phyloP scores from a whole-genome alignment of 2,113 vertebrate genomes.

The Cynocephalus volans region DNA sequence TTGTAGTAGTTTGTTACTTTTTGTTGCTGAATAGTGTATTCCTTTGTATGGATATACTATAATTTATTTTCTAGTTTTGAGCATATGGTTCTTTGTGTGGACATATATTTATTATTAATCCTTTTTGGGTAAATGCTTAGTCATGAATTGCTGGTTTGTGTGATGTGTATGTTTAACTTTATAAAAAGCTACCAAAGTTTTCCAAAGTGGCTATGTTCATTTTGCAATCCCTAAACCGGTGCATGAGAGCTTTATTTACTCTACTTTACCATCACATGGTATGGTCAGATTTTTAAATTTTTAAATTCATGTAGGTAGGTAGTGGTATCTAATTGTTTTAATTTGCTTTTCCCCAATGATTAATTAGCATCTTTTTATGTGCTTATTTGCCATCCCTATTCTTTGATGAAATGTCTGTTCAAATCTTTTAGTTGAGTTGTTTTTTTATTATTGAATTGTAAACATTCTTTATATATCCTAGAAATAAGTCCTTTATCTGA shows the following conservation, averaged over 20 bases:
- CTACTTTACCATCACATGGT: not conserved
- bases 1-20: not conserved
- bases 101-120: not conserved
- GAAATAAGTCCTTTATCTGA: not conserved
- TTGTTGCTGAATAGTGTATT: not conserved
- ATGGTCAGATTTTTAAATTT: constrained; percentile 17
- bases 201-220: not conserved
- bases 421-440: not conserved
- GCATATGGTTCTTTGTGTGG: not conserved
- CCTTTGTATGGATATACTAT: not conserved
- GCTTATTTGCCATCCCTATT: not conserved
- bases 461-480: not conserved
- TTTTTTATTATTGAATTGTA: not conserved
- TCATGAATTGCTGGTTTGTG: not conserved
- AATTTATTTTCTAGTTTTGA: not conserved
- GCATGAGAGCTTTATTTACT: not conserved
- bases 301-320: not conserved
- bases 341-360: not conserved
- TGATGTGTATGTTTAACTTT: not conserved
- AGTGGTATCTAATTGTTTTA: not conserved
- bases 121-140: not conserved
- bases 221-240: not conserved
- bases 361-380: not conserved
- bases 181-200: not conserved
- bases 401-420: not conserved